A percentile compares a stretch with the other conserved stretches of the same genome.
Conservation (phyloP, 2,113 vertebrate species). For the Turdus rufiventris region DNA sequence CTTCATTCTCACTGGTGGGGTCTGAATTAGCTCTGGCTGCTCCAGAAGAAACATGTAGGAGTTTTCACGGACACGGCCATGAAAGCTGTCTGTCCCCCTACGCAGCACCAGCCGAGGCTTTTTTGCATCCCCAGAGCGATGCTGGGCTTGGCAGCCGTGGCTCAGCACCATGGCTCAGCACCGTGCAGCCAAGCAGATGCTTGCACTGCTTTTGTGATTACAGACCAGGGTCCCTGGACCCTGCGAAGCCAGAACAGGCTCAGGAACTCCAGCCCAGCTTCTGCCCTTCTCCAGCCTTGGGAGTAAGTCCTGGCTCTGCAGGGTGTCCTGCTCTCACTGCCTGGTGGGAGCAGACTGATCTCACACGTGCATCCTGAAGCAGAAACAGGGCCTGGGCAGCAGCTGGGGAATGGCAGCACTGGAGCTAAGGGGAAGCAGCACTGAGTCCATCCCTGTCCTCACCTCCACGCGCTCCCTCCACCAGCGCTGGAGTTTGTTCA, state of each 20-base stretch:
- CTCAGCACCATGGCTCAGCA: background rate
- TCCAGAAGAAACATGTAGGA: background rate
- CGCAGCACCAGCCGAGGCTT: accelerated
- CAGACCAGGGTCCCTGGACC: accelerated
- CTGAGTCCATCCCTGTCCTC: background rate
- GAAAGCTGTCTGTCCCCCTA: background rate
- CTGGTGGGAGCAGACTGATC: background rate
- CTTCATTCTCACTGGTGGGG: accelerated
- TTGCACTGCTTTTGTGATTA: accelerated
- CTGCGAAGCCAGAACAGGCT: accelerated
- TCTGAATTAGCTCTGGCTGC: background rate
- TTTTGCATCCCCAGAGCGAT: accelerated
- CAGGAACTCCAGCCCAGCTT: background rate
- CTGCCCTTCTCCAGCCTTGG: background rate
- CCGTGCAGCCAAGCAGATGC: accelerated
- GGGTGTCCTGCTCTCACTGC: background rate
- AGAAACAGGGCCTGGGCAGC: accelerated
- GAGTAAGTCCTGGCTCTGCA: accelerated
- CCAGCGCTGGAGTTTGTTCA: accelerated
- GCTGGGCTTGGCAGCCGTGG: background rate
- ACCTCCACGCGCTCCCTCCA: accelerated
- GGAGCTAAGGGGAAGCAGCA: background rate
- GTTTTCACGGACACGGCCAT: background rate
- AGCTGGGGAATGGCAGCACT: accelerated
- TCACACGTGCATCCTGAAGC: accelerated